Percentiles rank a stretch among this genome's conserved stretches.
These are phyloP conservation scores for Torymus tubicola DNA, from an alignment of 2,888 invertebrate genomes.

Conservation along the genomic window DNA sequence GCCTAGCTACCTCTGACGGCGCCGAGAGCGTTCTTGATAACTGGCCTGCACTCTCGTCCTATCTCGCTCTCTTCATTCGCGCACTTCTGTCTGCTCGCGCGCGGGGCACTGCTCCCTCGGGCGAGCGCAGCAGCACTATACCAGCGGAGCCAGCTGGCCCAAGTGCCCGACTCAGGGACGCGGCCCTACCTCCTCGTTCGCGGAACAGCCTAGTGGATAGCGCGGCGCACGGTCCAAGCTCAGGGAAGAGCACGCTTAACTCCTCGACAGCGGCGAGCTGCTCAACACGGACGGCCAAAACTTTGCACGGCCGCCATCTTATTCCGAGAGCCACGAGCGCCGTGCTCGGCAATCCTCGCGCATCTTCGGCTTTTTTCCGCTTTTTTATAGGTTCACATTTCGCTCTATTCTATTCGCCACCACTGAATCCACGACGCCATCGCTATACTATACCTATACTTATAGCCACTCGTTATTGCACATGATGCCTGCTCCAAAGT, in stretches of 20 bases:
- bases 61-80: background rate
- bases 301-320: slow-evolving; percentile 73
- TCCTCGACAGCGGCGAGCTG: slow-evolving; percentile 48
- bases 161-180: slow-evolving; percentile 2
- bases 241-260: slow-evolving; percentile 64
- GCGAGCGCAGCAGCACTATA: background rate
- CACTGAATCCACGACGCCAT: no score
- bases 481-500: no score
- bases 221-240: slow-evolving; percentile 1
- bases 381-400: slow-evolving; percentile 41
- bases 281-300: slow-evolving; percentile 69
- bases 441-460: no score
- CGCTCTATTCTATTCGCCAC: background rate
- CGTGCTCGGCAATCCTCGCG: slow-evolving; percentile 59
- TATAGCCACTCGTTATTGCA: no score
- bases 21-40: no score
- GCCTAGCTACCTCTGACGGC: background rate
- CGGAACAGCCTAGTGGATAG: background rate
- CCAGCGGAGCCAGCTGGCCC: background rate
- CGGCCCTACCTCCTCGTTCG: background rate
- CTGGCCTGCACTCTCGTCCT: background rate
- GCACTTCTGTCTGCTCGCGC: background rate
- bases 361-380: slow-evolving; percentile 57
- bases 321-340: slow-evolving; percentile 62
- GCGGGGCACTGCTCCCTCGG: background rate